Evolutionary conservation across 2,797 vertebrate species (phyloP), one percentile per base, ranked within the genome.

Genomic region (Erpetoichthys calabaricus): DNA sequence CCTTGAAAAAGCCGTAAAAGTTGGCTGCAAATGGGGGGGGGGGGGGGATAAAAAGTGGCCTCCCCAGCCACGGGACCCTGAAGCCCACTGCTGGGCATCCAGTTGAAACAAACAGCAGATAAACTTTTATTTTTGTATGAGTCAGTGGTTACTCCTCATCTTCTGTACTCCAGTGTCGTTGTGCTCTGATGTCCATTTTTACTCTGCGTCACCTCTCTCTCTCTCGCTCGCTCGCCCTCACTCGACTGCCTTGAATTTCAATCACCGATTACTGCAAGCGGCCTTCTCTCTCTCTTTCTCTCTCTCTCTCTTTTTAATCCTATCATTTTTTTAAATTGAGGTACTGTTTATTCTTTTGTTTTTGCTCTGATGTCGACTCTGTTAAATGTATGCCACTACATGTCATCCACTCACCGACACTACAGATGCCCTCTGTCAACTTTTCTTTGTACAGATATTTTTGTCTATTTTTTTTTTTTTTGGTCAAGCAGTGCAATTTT

Each of bases 361-460:
- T 45, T 61, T 65, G 58, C 44, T 46, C 58, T 55, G 47, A 47
- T 51, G 7, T 59, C 46, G n/a, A 8, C 65, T 59, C 25, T 7
- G 4, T 69, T 68, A 63, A 66, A 65, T 44, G 70, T 75, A 79
- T 80, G 80, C 84, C 84, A 85, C 83, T 85, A 82, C 66, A 73
- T 52, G 53, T 43, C 69, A 73, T 79, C 64, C 66, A 69, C 70
- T 67, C 63, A 53, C 80, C 75, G 65, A 57, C 47, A 53, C 6
- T 41, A 68, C 80, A 54, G 53, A 54, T 42, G 80, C 80, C 73
- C 74, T 66, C 74, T 62, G 72, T 65, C 66, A 64, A 71, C 45
- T 64, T 73, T 41, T 60, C 65, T 63, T 67, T 77, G 70, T 87
- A 79, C 86, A 86, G 78, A 83, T 84, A 75, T 58, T 61, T 63